A percentile compares a stretch with the other conserved stretches of the same genome.
phyloP scores from a whole-genome alignment of 2,113 vertebrate species.

The Dunckerocampus dactyliophorus region DNA sequence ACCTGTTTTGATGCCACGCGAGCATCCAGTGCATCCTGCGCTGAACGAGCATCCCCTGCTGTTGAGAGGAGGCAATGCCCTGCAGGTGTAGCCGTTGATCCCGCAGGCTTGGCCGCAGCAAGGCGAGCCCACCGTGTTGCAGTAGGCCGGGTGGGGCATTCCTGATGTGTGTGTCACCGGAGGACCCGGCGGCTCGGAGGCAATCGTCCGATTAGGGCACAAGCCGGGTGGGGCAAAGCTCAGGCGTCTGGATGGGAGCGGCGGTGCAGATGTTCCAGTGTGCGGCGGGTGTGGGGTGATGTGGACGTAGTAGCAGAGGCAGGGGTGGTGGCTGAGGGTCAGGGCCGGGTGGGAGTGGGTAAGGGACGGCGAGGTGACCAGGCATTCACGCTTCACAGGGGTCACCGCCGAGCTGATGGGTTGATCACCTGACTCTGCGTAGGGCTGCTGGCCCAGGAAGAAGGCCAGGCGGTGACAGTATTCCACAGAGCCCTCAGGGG shows the following conservation, averaged over 20 bases:
- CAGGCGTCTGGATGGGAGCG: slow-evolving; percentile 54
- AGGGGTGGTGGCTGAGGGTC: slow-evolving; percentile 72
- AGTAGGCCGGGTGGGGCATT: slow-evolving; percentile 82
- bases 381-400: slow-evolving; percentile 89
- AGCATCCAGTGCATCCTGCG: slow-evolving; percentile 77
- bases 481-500: slow-evolving; percentile 74
- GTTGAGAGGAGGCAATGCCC: slow-evolving; percentile 79
- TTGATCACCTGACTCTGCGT: slow-evolving; percentile 54
- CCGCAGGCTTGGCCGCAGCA: slow-evolving; percentile 80
- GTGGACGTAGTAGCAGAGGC: slow-evolving; percentile 76
- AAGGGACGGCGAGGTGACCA: slow-evolving; percentile 67
- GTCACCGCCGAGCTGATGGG: slow-evolving; percentile 52
- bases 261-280: slow-evolving; percentile 48
- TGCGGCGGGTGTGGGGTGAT: slow-evolving; percentile 67
- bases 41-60: slow-evolving; percentile 77
- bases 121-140: slow-evolving; percentile 74
- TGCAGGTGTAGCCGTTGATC: slow-evolving; percentile 78
- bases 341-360: slow-evolving; percentile 67
- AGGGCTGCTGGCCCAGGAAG: slow-evolving; percentile 79
- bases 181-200: slow-evolving; percentile 78
- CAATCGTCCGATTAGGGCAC: slow-evolving; percentile 63
- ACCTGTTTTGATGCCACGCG: slow-evolving; percentile 92
- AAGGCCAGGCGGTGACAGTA: slow-evolving; percentile 87
- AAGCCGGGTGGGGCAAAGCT: slow-evolving; percentile 69
- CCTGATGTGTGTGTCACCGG: slow-evolving; percentile 73